A percentile compares a stretch with the other conserved stretches of the same genome.
These are phyloP conservation scores for Alca torda DNA, from an alignment of 2,797 vertebrate genomes.

Conservation along the genomic window DNA sequence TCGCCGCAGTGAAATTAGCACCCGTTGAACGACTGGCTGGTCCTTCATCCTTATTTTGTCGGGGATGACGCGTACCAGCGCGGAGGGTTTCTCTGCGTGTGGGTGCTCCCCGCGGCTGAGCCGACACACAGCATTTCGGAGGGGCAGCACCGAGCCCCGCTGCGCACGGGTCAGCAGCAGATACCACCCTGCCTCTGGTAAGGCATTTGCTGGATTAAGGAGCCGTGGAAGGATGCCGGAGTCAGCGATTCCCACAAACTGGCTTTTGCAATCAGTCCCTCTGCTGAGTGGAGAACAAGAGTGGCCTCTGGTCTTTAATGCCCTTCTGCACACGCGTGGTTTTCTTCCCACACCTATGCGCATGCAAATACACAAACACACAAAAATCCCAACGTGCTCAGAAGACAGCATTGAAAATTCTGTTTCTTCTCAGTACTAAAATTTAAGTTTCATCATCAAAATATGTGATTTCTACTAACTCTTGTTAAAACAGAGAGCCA, in stretches of 20 bases:
- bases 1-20: neutral
- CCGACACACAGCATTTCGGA: neutral
- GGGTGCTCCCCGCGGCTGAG: neutral
- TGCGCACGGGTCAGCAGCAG: neutral
- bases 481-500: neutral
- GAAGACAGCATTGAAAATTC: rapidly evolving
- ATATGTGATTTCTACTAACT: neutral
- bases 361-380: neutral
- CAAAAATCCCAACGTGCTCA: neutral
- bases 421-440: neutral
- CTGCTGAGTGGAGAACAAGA: neutral
- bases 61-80: no score
- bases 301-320: neutral
- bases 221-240: neutral
- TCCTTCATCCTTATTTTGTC: neutral
- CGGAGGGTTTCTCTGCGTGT: no score
- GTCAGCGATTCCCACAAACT: neutral
- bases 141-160: neutral
- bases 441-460: neutral
- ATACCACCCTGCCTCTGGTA: neutral
- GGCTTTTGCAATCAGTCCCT: neutral
- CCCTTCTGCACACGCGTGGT: rapidly evolving
- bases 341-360: neutral
- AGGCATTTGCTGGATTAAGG: neutral
- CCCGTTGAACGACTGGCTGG: neutral